Conservation (phyloP, 1,140 invertebrate genomes). For the Choristoneura fumiferana region DNA sequence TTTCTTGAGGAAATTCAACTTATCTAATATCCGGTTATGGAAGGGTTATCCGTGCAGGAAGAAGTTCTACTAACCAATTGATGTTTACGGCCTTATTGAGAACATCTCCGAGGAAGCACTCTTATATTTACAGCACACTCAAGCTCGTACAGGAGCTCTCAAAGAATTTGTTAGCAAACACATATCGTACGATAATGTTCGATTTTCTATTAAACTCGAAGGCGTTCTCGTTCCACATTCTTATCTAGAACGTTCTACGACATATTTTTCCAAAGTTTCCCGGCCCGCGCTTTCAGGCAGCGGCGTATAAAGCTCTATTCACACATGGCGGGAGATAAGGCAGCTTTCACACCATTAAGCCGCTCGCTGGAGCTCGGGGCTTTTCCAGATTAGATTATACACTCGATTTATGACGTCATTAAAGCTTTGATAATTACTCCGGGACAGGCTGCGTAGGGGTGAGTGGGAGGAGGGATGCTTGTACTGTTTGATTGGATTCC, state of each 20-base stretch:
- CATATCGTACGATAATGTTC: constrained; percentile 76
- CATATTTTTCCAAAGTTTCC: constrained; percentile 78
- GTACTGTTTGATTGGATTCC: constrained; percentile 78
- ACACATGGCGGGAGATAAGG: constrained; percentile 77
- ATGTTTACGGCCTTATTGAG: constrained; percentile 2
- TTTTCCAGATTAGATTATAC: constrained; percentile 80
- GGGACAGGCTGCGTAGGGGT: constrained; percentile 72
- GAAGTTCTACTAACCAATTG: constrained; percentile 9
- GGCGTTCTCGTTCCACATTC: constrained; percentile 74
- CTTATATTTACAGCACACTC: constrained; percentile 33
- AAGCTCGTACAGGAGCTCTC: constrained; percentile 52
- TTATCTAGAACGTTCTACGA: constrained; percentile 74
- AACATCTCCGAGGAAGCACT: constrained; percentile 8
- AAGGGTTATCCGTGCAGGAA: constrained; percentile 13
- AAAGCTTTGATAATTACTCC: constrained; percentile 79
- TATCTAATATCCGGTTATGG: too few relatives aligned
- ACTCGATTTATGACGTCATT: constrained; percentile 79
- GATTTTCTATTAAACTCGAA: constrained; percentile 78
- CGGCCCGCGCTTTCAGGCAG: constrained; percentile 71
- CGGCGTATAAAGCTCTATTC: constrained; percentile 76
- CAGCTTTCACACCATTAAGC: constrained; percentile 78
- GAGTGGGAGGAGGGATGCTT: constrained; percentile 47
- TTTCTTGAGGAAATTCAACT: too few relatives aligned
- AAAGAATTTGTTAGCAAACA: constrained; percentile 75
- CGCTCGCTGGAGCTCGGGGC: constrained; percentile 74